phyloP scores from a whole-genome alignment of 2,888 invertebrate genomes.

The Cosmia trapezina region DNA sequence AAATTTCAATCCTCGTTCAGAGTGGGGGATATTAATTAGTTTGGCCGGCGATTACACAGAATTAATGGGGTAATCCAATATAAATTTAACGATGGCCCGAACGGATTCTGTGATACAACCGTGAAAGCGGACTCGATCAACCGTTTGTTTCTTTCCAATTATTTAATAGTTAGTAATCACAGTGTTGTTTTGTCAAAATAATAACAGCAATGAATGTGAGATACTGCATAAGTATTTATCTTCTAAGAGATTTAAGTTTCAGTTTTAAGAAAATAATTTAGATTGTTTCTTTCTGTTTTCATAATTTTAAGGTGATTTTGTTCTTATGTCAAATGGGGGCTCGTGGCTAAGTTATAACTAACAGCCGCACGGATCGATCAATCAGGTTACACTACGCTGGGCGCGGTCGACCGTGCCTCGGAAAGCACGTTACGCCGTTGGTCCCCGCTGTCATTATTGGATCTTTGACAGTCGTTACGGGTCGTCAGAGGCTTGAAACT shows the following conservation, averaged over 20 bases:
- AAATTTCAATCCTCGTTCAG: conserved; percentile 81
- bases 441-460: too few species aligned
- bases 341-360: too few species aligned
- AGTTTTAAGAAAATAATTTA: neutral
- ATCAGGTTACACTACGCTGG: too few species aligned
- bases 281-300: neutral
- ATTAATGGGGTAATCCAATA: conserved; percentile 88
- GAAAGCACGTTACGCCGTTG: too few species aligned
- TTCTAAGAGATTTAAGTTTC: neutral
- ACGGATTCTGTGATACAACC: conserved; percentile 33
- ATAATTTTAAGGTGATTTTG: too few species aligned
- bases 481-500: too few species aligned
- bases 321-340: too few species aligned
- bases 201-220: neutral
- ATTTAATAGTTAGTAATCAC: neutral
- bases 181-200: neutral
- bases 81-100: conserved; percentile 76
- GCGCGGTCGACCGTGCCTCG: too few species aligned
- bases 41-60: conserved; percentile 80
- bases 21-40: conserved; percentile 84
- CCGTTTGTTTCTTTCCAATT: conserved; percentile 36
- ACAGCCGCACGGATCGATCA: too few species aligned
- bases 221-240: neutral
- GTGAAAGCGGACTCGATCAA: conserved; percentile 26
- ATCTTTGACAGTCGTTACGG: too few species aligned